These are phyloP conservation scores for Alosa sapidissima DNA, from an alignment of 2,797 vertebrate genomes.

Conservation along the genomic window DNA sequence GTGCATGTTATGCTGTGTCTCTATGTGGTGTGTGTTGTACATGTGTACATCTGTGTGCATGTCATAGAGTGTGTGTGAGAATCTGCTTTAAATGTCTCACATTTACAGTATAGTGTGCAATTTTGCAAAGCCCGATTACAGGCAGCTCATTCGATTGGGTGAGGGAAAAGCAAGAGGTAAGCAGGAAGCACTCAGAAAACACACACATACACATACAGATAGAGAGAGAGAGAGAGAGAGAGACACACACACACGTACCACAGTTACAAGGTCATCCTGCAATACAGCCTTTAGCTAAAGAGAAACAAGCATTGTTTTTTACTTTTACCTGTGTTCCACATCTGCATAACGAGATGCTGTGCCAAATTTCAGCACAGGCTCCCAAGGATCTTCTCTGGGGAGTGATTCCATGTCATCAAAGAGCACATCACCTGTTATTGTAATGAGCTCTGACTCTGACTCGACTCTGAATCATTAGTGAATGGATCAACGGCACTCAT, in stretches of 20 bases:
- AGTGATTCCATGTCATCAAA: conserved; percentile 43
- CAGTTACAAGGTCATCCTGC: background rate
- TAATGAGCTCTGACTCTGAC: conserved; percentile 44
- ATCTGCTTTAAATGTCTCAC: background rate
- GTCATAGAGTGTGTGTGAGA: background rate
- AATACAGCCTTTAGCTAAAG: background rate
- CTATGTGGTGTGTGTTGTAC: background rate
- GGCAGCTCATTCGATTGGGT: background rate
- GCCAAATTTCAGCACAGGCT: conserved; percentile 19
- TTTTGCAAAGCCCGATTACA: background rate
- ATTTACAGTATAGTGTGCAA: background rate
- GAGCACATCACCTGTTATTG: conserved; percentile 45
- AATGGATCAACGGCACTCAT: conserved; percentile 42
- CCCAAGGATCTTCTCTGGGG: conserved; percentile 32
- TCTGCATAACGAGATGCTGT: conserved; percentile 35
- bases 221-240: background rate
- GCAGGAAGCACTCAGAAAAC: background rate
- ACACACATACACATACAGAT: background rate
- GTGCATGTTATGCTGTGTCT: background rate
- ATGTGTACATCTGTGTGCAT: background rate
- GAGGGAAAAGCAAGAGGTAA: background rate
- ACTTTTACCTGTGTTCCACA: background rate
- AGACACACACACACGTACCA: background rate
- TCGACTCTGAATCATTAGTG: conserved; percentile 45
- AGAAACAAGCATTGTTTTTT: background rate